Base-by-base conservation (phyloP, 2,113 vertebrate genomes). In the Thymallus thymallus region DNA sequence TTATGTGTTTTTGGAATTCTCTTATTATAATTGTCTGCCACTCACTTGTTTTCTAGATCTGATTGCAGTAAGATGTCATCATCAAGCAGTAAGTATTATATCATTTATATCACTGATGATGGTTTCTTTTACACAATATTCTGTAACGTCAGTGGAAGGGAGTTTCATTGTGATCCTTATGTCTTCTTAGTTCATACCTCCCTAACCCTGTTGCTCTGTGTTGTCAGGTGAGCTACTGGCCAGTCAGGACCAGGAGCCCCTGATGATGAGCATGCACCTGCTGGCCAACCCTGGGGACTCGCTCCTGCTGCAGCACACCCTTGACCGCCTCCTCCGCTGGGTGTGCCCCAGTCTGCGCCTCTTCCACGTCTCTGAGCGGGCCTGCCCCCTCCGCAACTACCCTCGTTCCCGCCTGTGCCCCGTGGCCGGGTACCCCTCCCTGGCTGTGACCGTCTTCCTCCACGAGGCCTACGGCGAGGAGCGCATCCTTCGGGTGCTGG, bases 361-460 rank as follows among this genome's bases (percentile, higher is more conserved):
- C 73, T 98, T 99, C 76, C 90, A 95, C 20, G 97, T 99, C 74
- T 97, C 97, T 0, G 96, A 98, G 83, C 80, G 94, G 30, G 87
- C 85, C 6, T 83, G 92, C 16, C 93, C 95, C 0, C 55, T 89
- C 69, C 93, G 84, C 4, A 89, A 76, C 58, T 85, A 79, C 0
- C 60, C 91, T 22, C 80, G 64, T 35, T 86, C 79, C 3, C 32
- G 76, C 3, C 80, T 30, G 23, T 86, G 81, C 71, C 92, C 88
- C 20, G 87, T 75, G 48, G 79, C 86, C 2, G 80, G 91, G 45
- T 95, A 95, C 82, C 97, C 97, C 0, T 96, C 94, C 20, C 81
- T 95, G 60, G 95, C 96, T 1, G 89, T 99, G 76, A 91, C 95
- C 48, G 93, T 99, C 67, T 98, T 98, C 71, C 91, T 98, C 29